Evolutionary conservation across 2,888 invertebrate genomes (phyloP).

Genomic region (Tridacna crocea): DNA sequence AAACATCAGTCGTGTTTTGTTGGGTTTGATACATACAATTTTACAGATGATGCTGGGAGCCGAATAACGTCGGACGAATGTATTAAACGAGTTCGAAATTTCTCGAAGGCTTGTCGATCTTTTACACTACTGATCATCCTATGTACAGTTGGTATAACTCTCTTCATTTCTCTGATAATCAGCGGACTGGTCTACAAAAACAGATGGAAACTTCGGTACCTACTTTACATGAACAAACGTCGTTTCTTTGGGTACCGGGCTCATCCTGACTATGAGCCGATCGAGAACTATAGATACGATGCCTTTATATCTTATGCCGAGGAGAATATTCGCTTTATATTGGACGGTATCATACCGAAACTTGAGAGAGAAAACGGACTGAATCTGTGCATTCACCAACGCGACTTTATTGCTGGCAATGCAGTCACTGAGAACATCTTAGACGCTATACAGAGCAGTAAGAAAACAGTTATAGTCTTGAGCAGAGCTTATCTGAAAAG

Average conservation of each 20-base stretch:
- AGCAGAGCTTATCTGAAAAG: conserved; percentile 60
- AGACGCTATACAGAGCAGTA: conserved; percentile 63
- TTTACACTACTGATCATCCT: conserved; percentile 18
- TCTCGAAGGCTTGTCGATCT: conserved; percentile 24
- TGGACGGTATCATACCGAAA: conserved; percentile 24
- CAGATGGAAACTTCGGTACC: conserved; percentile 59
- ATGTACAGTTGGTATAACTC: conserved; percentile 23
- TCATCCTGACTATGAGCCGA: neutral
- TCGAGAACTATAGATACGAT: conserved; percentile 35
- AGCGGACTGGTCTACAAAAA: conserved; percentile 45
- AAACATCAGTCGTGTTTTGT: neutral
- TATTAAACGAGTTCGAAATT: neutral
- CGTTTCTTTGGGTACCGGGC: conserved; percentile 34
- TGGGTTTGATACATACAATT: neutral
- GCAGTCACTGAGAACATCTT: conserved; percentile 65
- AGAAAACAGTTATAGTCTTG: conserved; percentile 64
- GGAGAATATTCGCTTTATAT: conserved; percentile 36
- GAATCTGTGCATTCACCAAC: conserved; percentile 62
- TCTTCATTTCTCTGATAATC: conserved; percentile 34
- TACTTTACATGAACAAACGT: conserved; percentile 40
- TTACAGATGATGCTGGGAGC: conserved; percentile 6
- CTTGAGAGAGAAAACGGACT: conserved; percentile 37
- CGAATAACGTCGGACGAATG: neutral
- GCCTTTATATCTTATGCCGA: conserved; percentile 52
- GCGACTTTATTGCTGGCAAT: conserved; percentile 66